These are phyloP conservation scores for Parus major DNA, from an alignment of 2,113 vertebrate genomes.

Conservation along the genomic window DNA sequence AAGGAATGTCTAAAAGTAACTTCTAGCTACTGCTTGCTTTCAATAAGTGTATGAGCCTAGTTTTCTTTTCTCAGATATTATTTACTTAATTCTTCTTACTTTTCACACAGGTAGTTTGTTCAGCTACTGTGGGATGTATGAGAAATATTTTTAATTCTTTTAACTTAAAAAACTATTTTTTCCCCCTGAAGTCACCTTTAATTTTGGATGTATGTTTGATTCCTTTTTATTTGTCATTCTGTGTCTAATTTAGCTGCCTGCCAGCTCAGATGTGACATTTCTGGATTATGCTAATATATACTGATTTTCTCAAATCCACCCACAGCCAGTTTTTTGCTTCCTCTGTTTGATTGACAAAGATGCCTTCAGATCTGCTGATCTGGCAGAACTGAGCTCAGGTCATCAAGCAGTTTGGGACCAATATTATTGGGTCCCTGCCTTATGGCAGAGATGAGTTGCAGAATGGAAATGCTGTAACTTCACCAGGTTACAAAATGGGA, in stretches of 20 bases:
- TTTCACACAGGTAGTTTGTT: neutral
- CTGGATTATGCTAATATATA: neutral
- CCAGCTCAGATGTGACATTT: conserved; percentile 1
- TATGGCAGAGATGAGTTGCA: neutral
- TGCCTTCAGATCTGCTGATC: neutral
- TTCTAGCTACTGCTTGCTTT: neutral
- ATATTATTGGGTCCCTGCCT: neutral
- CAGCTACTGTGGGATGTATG: neutral
- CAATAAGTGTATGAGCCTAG: neutral
- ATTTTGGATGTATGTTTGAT: neutral
- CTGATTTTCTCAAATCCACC: conserved; percentile 7
- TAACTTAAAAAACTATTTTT: neutral
- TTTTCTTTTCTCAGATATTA: neutral
- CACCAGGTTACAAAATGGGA: neutral
- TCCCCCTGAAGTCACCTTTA: neutral
- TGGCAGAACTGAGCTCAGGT: neutral
- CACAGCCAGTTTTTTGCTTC: neutral
- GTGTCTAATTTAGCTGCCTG: neutral
- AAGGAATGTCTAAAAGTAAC: neutral
- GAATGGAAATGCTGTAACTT: neutral
- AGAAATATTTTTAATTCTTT: neutral
- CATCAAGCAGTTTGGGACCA: neutral
- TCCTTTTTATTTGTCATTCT: neutral
- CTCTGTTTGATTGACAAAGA: neutral
- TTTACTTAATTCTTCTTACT: neutral